A percentile compares a stretch with the other conserved stretches of the same genome.
Evolutionary conservation across 1,140 invertebrate genomes (phyloP).

Genomic region (Orussus abietinus): DNA sequence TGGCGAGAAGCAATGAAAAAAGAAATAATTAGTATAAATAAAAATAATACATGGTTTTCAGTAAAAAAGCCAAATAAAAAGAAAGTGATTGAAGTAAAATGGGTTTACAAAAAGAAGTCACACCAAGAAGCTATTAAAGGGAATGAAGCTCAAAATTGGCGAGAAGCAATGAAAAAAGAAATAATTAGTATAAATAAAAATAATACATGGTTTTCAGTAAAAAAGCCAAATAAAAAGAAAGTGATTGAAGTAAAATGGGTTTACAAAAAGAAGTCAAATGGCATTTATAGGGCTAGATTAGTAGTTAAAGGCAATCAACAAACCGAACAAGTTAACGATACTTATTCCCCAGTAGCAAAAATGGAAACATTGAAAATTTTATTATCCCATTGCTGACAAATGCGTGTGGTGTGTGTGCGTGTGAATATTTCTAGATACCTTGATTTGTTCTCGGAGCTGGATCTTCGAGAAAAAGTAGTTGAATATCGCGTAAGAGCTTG

Average conservation of each 20-base stretch:
- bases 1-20: constrained; percentile 15
- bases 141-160: constrained; percentile 7
- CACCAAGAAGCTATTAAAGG: constrained; percentile 9
- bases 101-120: constrained; percentile 21
- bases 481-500: constrained; percentile 39
- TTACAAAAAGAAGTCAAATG: constrained; percentile 17
- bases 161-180: constrained; percentile 16
- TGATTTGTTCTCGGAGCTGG: too few species aligned
- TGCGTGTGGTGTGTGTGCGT: constrained; percentile 19
- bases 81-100: constrained; percentile 17
- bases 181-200: constrained; percentile 17
- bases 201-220: constrained; percentile 20
- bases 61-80: constrained; percentile 13
- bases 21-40: constrained; percentile 15
- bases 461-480: constrained; percentile 40
- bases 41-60: constrained; percentile 21
- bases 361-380: constrained; percentile 14
- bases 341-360: constrained; percentile 18
- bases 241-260: constrained; percentile 20
- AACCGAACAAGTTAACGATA: constrained; percentile 15
- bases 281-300: constrained; percentile 19
- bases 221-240: constrained; percentile 13
- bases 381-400: constrained; percentile 10
- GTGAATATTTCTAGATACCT: too few species aligned
- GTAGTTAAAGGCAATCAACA: constrained; percentile 20